Conservation (phyloP, 2,797 vertebrate species). For the Peromyscus attwateri region DNA sequence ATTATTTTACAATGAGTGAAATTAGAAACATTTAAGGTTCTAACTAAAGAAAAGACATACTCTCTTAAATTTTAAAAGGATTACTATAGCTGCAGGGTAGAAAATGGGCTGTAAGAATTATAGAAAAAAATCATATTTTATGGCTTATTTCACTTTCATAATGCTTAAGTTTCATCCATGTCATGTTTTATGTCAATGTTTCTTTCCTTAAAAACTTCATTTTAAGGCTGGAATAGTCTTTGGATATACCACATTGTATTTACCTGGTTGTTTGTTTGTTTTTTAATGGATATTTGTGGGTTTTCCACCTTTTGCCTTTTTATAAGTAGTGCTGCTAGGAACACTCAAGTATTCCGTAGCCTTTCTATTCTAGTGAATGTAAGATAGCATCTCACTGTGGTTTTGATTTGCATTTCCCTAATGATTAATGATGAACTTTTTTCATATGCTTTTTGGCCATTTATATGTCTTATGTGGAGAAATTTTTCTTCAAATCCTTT, state of each 20-base stretch:
- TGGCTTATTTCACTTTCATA: slow-evolving; percentile 46
- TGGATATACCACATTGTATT: slow-evolving; percentile 21
- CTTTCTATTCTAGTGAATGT: neutral
- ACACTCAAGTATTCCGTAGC: neutral
- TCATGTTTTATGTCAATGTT: slow-evolving; percentile 37
- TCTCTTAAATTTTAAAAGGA: slow-evolving; percentile 29
- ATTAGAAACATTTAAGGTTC: slow-evolving; percentile 52
- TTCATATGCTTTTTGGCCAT: neutral
- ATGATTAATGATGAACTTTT: slow-evolving; percentile 10
- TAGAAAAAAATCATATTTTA: neutral
- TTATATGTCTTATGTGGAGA: neutral
- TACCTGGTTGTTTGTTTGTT: slow-evolving; percentile 25
- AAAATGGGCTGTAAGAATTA: slow-evolving; percentile 21
- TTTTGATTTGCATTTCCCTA: slow-evolving; percentile 44
- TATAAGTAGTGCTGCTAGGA: slow-evolving; percentile 18
- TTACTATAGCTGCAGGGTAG: neutral
- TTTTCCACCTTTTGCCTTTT: slow-evolving; percentile 28
- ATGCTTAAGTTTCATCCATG: slow-evolving; percentile 12
- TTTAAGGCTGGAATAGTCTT: slow-evolving; percentile 36
- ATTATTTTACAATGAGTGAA: slow-evolving; percentile 38
- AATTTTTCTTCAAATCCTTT: slow-evolving; percentile 56
- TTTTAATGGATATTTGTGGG: slow-evolving; percentile 10
- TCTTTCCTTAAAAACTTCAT: slow-evolving; percentile 16
- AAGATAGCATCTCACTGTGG: neutral
- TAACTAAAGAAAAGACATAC: slow-evolving; percentile 45